Base-by-base conservation (phyloP, 2,888 invertebrate genomes). In the Xylota segnis region DNA sequence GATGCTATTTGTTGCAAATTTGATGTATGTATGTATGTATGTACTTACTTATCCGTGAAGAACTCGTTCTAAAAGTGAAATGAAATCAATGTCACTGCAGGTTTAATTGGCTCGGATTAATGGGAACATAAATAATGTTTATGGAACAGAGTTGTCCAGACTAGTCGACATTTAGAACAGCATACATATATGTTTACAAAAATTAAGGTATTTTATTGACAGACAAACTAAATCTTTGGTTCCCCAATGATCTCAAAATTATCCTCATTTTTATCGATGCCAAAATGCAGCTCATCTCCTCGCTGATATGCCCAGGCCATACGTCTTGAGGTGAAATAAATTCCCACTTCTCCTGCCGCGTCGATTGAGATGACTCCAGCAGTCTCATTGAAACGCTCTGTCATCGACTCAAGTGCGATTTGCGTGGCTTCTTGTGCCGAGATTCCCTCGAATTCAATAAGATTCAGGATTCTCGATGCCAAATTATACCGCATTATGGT, bases 401-500 rank as follows among this genome's bases (percentile, higher is more conserved):
- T 95, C 96, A 97, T 96, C 37, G 93, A 93, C 12, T 93, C 91
- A 32, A 96, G 93, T n/a, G 94, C 94, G 43, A 92, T 91, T 75
- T 93, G 93, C 0, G 95, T 95, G 0, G 97, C 96, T 29, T 93
- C 92, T 66, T 94, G 93, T 0, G 96, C 94, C 63, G 93, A 91
- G 83, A 89, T 83, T 0, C 94, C 93, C 16, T 93, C 94, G 90
- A 91, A 89, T 89, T 94, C 94, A 92, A 97, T 95, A 3, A 94
- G 92, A 87, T 94, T 94, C 12, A 96, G 93, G 71, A 97, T 95
- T 63, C 94, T 93, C 87, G 95, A 95, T 9, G 96, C 96, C 65
- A 97, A 92, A 91, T 96, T 96, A 87, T 94, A 95, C 89, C 95
- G 95, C 88, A 96, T 94, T 82, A 97, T 96, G 1, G 96, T 95